Conservation (phyloP, 2,888 invertebrate genomes). For the Trachelus tabidus region DNA sequence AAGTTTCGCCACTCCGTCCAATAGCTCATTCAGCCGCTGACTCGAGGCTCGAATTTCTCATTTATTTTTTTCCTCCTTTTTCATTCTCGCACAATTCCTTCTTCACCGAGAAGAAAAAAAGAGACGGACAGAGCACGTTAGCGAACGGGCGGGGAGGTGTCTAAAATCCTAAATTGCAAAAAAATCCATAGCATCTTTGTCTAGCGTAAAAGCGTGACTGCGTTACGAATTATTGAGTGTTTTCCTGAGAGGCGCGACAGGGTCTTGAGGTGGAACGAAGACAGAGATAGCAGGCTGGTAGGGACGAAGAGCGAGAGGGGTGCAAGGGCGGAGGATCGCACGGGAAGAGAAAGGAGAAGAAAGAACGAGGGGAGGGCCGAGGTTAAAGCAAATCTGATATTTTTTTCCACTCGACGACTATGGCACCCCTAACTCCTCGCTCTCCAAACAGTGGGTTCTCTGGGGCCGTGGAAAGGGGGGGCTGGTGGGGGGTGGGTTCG, state of each 20-base stretch:
- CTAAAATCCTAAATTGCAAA: too few relatives aligned
- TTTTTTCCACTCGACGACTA: slow-evolving; percentile 29
- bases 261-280: too few relatives aligned
- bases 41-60: neutral
- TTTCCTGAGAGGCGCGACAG: too few relatives aligned
- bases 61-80: neutral
- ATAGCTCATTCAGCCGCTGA: neutral
- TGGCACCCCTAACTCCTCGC: neutral
- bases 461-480: neutral
- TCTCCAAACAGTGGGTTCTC: slow-evolving; percentile 6
- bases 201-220: too few relatives aligned
- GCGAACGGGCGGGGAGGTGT: too few relatives aligned
- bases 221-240: too few relatives aligned
- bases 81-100: too few relatives aligned
- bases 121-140: too few relatives aligned
- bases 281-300: too few relatives aligned
- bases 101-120: too few relatives aligned
- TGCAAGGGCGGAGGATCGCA: slow-evolving; percentile 4
- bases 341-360: neutral
- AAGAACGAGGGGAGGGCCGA: slow-evolving; percentile 19
- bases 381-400: slow-evolving; percentile 48
- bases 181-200: too few relatives aligned
- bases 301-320: neutral
- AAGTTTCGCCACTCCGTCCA: too few relatives aligned
- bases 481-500: neutral